phyloP scores from a whole-genome alignment of 2,113 vertebrate genomes.

The Xyliphius kryptos region DNA sequence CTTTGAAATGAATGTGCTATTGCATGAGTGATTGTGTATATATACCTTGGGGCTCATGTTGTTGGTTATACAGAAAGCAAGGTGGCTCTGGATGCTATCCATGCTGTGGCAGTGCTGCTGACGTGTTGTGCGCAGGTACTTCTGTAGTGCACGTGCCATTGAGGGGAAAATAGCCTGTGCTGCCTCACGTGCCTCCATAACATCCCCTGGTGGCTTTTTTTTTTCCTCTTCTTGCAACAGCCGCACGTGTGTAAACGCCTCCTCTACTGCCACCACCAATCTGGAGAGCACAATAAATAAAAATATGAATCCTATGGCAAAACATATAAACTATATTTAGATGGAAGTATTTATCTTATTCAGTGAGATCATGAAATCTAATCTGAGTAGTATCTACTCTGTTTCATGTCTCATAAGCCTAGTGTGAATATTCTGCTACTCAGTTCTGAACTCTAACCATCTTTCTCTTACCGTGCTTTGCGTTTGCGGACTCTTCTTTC shows the following conservation, averaged over 20 bases:
- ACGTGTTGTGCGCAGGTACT: constrained; percentile 89
- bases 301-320: too few species aligned
- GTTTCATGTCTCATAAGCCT: too few species aligned
- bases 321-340: too few species aligned
- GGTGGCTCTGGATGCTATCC: constrained; percentile 95
- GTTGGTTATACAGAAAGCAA: constrained; percentile 92
- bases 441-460: too few species aligned
- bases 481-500: constrained; percentile 87
- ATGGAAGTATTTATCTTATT: too few species aligned
- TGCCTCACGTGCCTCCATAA: constrained; percentile 90
- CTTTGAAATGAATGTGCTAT: background rate
- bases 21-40: background rate
- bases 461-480: constrained; percentile 77
- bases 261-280: constrained; percentile 88
- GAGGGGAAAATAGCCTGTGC: constrained; percentile 95
- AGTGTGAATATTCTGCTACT: too few species aligned
- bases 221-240: constrained; percentile 84
- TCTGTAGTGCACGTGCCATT: constrained; percentile 92
- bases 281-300: constrained; percentile 50
- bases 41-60: constrained; percentile 83
- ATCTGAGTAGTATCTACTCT: too few species aligned
- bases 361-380: too few species aligned
- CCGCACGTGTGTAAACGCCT: constrained; percentile 91
- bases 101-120: constrained; percentile 97
- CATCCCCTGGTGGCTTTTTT: constrained; percentile 81